Percentiles rank a stretch among this genome's conserved stretches.
Evolutionary conservation across 2,797 vertebrate genomes (phyloP).

Genomic region (Thaleichthys pacificus): DNA sequence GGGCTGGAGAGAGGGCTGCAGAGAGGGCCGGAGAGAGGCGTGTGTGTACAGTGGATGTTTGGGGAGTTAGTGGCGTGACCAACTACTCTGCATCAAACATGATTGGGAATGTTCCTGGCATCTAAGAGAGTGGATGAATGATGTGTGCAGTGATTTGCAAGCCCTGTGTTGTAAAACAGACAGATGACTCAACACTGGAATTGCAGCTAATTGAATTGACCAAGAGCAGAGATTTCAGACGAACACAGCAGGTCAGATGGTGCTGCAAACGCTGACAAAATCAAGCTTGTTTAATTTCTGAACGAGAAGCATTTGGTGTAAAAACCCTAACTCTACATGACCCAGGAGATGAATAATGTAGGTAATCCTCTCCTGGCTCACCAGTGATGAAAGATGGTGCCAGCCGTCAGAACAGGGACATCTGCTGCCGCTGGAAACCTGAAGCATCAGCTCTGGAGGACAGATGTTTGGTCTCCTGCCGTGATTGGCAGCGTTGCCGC

Average conservation of each 20-base stretch:
- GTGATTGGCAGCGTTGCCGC: constrained; percentile 51
- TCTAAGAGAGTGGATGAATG: constrained; percentile 27
- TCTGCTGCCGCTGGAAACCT: constrained; percentile 78
- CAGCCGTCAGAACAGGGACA: constrained; percentile 80
- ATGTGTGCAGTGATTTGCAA: constrained; percentile 45
- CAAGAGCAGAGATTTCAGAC: no score
- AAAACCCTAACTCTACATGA: constrained; percentile 84
- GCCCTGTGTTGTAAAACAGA: constrained; percentile 46
- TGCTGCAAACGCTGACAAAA: no score
- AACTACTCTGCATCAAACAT: constrained; percentile 41
- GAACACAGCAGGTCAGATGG: no score
- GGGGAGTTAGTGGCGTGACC: neutral
- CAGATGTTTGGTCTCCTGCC: constrained; percentile 77
- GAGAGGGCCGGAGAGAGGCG: neutral
- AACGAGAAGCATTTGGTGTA: constrained; percentile 75
- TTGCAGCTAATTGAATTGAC: constrained; percentile 31
- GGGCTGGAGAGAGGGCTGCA: neutral
- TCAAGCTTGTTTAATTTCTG: constrained; percentile 66
- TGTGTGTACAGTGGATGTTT: neutral
- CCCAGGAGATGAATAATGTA: constrained; percentile 75
- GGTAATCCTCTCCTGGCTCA: constrained; percentile 72
- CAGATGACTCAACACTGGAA: constrained; percentile 46
- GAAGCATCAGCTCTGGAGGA: constrained; percentile 65
- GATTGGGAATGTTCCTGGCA: constrained; percentile 41
- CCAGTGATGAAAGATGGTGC: constrained; percentile 88